Evolutionary conservation across 2,888 invertebrate species (phyloP).

Genomic region (Andrena chrysosceles): DNA sequence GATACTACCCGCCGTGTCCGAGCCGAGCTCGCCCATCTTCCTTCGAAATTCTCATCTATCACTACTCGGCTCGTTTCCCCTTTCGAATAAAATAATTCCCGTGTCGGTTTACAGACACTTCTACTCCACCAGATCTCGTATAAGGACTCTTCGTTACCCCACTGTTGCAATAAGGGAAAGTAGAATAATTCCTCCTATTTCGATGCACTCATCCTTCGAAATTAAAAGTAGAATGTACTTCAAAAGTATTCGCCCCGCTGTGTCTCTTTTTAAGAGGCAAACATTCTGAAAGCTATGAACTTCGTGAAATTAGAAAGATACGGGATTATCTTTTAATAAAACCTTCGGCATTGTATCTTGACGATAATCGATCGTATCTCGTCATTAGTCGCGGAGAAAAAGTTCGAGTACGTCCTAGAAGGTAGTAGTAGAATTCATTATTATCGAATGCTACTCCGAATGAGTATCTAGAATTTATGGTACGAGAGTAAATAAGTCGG

Average conservation of each 20-base stretch:
- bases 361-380: not conserved
- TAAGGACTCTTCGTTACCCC: no score
- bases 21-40: conserved; percentile 30
- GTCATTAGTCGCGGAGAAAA: not conserved
- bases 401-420: no score
- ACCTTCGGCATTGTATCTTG: conserved; percentile 18
- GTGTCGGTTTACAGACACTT: no score
- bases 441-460: not conserved
- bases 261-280: not conserved
- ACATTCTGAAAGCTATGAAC: not conserved
- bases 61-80: conserved; percentile 14
- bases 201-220: not conserved
- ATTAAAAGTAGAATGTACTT: not conserved
- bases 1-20: conserved; percentile 45
- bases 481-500: not conserved
- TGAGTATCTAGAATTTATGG: not conserved
- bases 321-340: conserved; percentile 23
- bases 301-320: conserved; percentile 11
- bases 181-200: not conserved
- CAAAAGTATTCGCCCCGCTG: not conserved
- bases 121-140: no score
- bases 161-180: not conserved
- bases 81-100: not conserved
- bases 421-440: not conserved
- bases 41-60: conserved; percentile 30